Base-by-base conservation (phyloP, 2,113 vertebrate genomes). In the Sylvilagus bachmani region DNA sequence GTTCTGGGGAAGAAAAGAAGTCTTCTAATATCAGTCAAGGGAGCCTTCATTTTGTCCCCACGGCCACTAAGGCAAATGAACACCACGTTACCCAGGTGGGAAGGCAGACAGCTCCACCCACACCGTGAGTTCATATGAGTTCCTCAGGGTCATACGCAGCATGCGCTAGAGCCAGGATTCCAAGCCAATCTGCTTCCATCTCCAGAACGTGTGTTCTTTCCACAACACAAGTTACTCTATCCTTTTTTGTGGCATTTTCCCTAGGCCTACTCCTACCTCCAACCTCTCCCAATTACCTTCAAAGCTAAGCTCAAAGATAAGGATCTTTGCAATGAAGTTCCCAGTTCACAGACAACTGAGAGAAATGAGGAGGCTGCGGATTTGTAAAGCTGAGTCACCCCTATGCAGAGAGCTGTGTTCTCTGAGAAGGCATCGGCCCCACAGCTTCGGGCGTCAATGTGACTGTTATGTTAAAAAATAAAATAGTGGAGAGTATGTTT, bases 331-430 rank as follows among this genome's bases (percentile, higher is more conserved):
- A 64, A 77, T 10, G 31, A 78, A 64, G 49, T 51, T 75, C 38
- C 55, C 74, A n/a, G n/a, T 67, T 96, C 27, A 49, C 0, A 17
- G 78, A 6, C 83, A 51, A 85, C 61, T 61, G 33, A 66, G 69
- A 33, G 84, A 88, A 94, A 31, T 25, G 66, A 61, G 29, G 58
- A 11, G 10, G 13, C 1, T 7, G 11, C 22, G 7, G 44, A 67
- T 90, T 71, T 69, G 36, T 85, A 82, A 88, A 91, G 70, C 8
- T 17, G 81, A 74, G 83, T 87, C 31, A 78, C 78, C 64, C 79
- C 73, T 31, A 62, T 69, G 12, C 27, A 71, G 55, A 95, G 17
- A 24, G 75, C n/a, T 58, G 55, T 79, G 19, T 33, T 62, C 12
- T 31, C 64, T 64, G 53, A 21, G 49, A 27, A 79, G n/a, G 66